Conservation (phyloP, 1,140 invertebrate species). For the Sitobion miscanthi region DNA sequence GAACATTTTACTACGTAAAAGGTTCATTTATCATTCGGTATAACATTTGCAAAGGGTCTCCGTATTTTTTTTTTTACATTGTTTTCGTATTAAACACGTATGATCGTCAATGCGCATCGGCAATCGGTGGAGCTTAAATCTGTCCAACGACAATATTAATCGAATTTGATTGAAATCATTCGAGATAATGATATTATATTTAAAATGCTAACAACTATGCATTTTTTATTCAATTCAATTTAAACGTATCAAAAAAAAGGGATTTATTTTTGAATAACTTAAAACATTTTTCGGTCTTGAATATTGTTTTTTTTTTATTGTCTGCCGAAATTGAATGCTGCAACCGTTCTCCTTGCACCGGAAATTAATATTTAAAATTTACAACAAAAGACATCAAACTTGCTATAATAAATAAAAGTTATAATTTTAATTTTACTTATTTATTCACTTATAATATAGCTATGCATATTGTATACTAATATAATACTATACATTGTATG, state of each 20-base stretch:
- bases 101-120: neutral
- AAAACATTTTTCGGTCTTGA: neutral
- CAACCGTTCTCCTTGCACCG: neutral
- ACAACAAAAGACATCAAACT: neutral
- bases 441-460: neutral
- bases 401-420: constrained; percentile 4
- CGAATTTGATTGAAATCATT: constrained; percentile 39
- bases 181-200: neutral
- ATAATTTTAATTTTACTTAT: constrained; percentile 1
- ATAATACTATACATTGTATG: neutral
- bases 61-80: constrained; percentile 28
- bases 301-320: constrained; percentile 20
- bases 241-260: neutral
- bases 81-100: constrained; percentile 37
- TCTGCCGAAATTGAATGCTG: neutral
- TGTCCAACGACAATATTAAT: constrained; percentile 4
- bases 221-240: constrained; percentile 1
- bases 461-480: neutral
- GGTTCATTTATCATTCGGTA: constrained; percentile 46
- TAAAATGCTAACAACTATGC: neutral
- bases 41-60: constrained; percentile 23
- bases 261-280: neutral
- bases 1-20: constrained; percentile 48
- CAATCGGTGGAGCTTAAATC: neutral
- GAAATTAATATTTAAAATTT: constrained; percentile 37